phyloP scores from a whole-genome alignment of 2,113 vertebrate species.

The Labrus mixtus region DNA sequence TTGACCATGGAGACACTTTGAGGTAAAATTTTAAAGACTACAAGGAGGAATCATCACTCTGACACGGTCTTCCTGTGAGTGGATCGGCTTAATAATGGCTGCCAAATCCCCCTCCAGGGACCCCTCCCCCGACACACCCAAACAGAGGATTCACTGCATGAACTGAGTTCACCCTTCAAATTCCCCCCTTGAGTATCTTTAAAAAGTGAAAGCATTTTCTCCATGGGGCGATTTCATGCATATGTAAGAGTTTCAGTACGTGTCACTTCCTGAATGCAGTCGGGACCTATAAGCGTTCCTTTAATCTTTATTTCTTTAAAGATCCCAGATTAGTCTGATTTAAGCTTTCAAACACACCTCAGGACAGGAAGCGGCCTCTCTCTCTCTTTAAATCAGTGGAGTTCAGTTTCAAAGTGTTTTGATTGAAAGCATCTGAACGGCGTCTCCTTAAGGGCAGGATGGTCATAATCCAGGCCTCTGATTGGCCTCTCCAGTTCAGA shows the following conservation, averaged over 20 bases:
- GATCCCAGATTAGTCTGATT: background rate
- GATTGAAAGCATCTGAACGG: background rate
- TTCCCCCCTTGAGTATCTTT: background rate
- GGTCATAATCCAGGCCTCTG: constrained; percentile 30
- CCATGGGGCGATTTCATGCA: constrained; percentile 31
- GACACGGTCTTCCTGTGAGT: constrained; percentile 18
- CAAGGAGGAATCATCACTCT: constrained; percentile 3
- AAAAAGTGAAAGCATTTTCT: constrained; percentile 14
- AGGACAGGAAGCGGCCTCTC: background rate
- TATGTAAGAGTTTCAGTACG: constrained; percentile 14
- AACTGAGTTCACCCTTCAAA: constrained; percentile 16
- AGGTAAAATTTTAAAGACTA: constrained; percentile 22
- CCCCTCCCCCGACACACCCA: background rate
- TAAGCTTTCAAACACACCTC: background rate
- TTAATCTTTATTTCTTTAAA: background rate
- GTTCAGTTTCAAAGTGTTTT: no score
- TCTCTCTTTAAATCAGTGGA: no score
- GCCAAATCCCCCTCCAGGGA: constrained; percentile 15
- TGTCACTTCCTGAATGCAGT: background rate
- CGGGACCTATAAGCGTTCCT: background rate
- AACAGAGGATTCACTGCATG: background rate
- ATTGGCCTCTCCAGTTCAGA: constrained; percentile 21
- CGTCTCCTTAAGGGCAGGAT: constrained; percentile 17
- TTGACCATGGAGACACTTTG: constrained; percentile 14
- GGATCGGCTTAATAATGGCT: constrained; percentile 44